Conservation (phyloP, 2,888 invertebrate species). For the Ophioninae sp. region DNA sequence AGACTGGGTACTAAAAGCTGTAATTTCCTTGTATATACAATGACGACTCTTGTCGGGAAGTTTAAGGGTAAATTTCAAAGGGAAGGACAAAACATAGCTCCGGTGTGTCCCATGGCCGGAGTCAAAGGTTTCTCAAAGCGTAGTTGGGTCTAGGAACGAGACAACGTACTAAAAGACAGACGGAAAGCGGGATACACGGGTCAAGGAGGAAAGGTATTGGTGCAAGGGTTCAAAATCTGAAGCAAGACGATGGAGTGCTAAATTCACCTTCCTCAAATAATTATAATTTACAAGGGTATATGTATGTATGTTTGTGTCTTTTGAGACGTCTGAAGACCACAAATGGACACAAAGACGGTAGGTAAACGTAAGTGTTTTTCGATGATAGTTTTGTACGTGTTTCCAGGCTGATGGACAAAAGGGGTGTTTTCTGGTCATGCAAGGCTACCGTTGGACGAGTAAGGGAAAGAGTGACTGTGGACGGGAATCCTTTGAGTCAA, state of each 20-base stretch:
- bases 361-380: neutral
- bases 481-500: constrained; percentile 45
- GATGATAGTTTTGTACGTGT: constrained; percentile 44
- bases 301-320: neutral
- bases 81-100: neutral
- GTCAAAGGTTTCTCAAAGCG: constrained; percentile 27
- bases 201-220: neutral
- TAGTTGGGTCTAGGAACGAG: neutral
- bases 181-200: neutral
- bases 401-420: constrained; percentile 43
- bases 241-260: constrained; percentile 20
- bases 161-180: neutral
- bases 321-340: neutral
- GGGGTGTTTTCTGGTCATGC: constrained; percentile 37
- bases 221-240: constrained; percentile 19
- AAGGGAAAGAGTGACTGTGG: constrained; percentile 24
- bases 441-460: constrained; percentile 5
- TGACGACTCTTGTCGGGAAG: neutral
- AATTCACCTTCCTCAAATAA: constrained; percentile 9
- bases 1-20: neutral
- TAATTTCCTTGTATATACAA: neutral
- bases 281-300: neutral
- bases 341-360: neutral
- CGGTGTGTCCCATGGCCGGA: neutral
- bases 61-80: neutral